Conservation (phyloP, 2,888 invertebrate genomes). For the Zeuzera pyrina region DNA sequence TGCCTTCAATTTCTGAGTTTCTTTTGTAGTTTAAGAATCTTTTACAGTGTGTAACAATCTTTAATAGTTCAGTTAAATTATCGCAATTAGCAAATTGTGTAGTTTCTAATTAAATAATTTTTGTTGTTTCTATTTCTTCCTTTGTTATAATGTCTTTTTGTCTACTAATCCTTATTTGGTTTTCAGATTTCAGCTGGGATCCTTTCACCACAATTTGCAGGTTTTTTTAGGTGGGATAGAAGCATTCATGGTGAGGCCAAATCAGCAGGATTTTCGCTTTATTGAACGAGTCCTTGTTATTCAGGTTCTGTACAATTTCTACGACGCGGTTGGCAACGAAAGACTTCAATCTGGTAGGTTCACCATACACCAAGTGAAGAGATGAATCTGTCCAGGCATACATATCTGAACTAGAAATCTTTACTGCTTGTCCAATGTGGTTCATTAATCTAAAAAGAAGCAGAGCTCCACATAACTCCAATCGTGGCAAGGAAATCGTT, state of each 20-base stretch:
- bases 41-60: neutral
- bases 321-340: constrained; percentile 19
- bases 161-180: neutral
- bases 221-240: neutral
- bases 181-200: neutral
- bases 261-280: no score
- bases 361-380: constrained; percentile 22
- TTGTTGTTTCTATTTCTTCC: neutral
- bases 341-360: constrained; percentile 16
- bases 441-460: constrained; percentile 12
- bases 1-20: neutral
- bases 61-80: no score
- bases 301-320: constrained; percentile 7
- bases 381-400: no score
- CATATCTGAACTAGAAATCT: constrained; percentile 9
- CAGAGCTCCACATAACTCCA: no score
- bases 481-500: constrained; percentile 10
- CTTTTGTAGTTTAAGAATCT: constrained; percentile 1
- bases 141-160: neutral
- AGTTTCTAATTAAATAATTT: neutral
- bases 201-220: constrained; percentile 4
- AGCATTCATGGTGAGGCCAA: constrained; percentile 2
- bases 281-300: neutral
- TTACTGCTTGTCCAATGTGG: constrained; percentile 10
- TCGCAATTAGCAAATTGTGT: constrained; percentile 1